These are phyloP conservation scores for Mayetiola destructor DNA, from an alignment of 2,888 invertebrate species.

Conservation along the genomic window DNA sequence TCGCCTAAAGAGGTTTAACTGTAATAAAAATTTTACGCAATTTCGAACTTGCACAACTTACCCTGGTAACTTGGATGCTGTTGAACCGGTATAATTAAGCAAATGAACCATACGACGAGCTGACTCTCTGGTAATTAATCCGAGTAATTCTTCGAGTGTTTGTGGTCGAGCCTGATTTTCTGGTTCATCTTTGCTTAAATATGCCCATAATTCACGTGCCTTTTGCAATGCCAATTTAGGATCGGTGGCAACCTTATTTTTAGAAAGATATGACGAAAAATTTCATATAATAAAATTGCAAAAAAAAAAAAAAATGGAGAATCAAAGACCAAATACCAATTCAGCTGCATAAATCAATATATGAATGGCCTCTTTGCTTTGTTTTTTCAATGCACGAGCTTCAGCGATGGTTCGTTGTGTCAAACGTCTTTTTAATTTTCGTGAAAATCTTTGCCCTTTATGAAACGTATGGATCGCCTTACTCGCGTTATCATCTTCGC, in stretches of 20 bases:
- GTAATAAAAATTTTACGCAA: too few relatives aligned
- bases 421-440: constrained; percentile 59
- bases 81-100: constrained; percentile 41
- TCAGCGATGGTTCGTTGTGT: constrained; percentile 65
- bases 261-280: constrained; percentile 20
- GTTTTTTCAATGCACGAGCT: constrained; percentile 65
- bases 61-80: not conserved
- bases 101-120: constrained; percentile 64
- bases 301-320: not conserved
- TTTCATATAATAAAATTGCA: not conserved
- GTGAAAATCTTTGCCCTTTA: constrained; percentile 59
- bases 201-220: constrained; percentile 54
- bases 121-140: constrained; percentile 60
- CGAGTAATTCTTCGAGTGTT: constrained; percentile 61
- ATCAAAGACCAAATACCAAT: constrained; percentile 42
- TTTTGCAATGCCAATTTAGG: constrained; percentile 60
- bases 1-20: not conserved
- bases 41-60: too few relatives aligned
- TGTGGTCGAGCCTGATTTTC: constrained; percentile 72
- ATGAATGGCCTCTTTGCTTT: constrained; percentile 58
- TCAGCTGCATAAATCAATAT: constrained; percentile 63
- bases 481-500: constrained; percentile 21
- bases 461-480: constrained; percentile 60
- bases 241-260: constrained; percentile 54
- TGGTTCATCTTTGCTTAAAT: constrained; percentile 61